phyloP scores from a whole-genome alignment of 2,113 vertebrate species.

The Eidolon helvum region DNA sequence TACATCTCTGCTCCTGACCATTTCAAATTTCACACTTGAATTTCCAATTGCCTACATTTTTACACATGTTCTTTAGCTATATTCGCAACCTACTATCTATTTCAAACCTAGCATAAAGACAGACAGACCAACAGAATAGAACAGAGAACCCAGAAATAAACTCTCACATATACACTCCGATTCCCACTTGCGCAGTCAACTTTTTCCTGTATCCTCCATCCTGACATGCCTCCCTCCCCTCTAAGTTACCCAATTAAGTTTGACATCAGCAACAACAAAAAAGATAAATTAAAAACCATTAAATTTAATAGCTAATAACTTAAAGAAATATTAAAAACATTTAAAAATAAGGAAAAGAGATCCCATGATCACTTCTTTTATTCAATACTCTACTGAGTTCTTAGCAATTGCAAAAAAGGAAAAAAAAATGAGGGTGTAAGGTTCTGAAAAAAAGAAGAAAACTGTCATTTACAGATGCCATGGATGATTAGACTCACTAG shows the following conservation, averaged over 20 bases:
- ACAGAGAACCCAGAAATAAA: too few relatives aligned
- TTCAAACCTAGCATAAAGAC: not conserved
- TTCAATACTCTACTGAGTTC: not conserved
- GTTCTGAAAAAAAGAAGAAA: constrained; percentile 16
- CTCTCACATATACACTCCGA: not conserved
- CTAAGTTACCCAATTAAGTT: not conserved
- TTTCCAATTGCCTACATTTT: constrained; percentile 13
- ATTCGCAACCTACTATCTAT: not conserved
- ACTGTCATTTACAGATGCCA: not conserved
- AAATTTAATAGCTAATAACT: not conserved
- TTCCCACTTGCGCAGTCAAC: not conserved
- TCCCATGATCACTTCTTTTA: not conserved
- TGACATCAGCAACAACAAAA: not conserved
- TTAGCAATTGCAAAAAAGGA: not conserved
- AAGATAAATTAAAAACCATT: not conserved
- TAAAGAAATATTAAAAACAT: not conserved
- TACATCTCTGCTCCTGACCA: not conserved
- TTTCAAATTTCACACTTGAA: not conserved
- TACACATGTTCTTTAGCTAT: not conserved
- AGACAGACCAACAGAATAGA: too few relatives aligned
- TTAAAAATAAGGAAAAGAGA: not conserved
- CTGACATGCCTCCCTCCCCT: not conserved
- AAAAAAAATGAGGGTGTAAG: not conserved
- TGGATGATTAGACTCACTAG: not conserved
- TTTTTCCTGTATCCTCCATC: not conserved